Evolutionary conservation across 2,113 vertebrate genomes (phyloP).

Genomic region (Petrocephalus zakoni): DNA sequence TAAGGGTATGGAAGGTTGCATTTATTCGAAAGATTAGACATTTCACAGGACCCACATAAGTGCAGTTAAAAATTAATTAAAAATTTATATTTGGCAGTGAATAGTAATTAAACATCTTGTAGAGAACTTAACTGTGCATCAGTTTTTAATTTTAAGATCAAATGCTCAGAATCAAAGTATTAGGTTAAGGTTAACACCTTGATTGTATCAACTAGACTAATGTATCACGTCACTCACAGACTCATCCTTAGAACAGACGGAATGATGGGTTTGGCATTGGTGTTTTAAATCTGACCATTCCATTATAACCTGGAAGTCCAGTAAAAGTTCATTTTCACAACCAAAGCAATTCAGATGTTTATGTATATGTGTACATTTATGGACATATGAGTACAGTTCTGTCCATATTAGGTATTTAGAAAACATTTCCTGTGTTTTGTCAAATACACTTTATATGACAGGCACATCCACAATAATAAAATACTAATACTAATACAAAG

Average conservation of each 20-base stretch:
- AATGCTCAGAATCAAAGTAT: not conserved
- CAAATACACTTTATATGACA: not conserved
- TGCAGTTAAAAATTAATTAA: not conserved
- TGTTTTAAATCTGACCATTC: not conserved
- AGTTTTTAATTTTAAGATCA: not conserved
- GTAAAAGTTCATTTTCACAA: not conserved
- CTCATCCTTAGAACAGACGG: constrained; percentile 7
- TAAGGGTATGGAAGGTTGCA: not conserved
- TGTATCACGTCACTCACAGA: not conserved
- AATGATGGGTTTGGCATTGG: not conserved
- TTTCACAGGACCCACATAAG: not conserved
- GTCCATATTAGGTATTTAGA: not conserved
- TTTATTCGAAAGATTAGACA: not conserved
- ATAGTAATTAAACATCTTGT: not conserved
- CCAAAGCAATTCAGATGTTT: not conserved
- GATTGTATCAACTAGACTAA: not conserved
- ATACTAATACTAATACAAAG: no score
- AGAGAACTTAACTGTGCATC: not conserved
- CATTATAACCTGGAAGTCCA: constrained; percentile 15
- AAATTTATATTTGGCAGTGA: not conserved
- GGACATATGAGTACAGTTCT: not conserved
- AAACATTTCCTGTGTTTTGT: not conserved
- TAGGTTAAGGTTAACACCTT: not conserved
- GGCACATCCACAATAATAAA: not conserved
- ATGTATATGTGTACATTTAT: not conserved